A percentile compares a stretch with the other conserved stretches of the same genome.
These are phyloP conservation scores for Trematomus bernacchii DNA, from an alignment of 2,797 vertebrate species.

Conservation along the genomic window DNA sequence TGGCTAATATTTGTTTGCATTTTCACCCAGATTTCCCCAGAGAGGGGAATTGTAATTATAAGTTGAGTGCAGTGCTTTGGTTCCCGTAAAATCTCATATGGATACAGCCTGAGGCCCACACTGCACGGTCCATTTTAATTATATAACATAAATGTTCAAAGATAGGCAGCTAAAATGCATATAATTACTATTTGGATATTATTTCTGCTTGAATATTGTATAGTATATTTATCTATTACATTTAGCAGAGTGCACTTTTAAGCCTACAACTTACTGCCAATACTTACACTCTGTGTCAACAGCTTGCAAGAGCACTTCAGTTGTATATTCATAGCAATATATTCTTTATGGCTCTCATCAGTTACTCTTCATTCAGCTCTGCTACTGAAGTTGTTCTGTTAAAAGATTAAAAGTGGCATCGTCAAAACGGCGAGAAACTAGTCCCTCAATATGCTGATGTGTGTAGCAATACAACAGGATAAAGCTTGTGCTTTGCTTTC, in stretches of 20 bases:
- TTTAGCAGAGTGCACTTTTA: neutral
- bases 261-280: neutral
- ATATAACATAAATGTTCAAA: too few relatives aligned
- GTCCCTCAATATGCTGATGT: constrained; percentile 10
- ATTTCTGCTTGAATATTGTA: too few relatives aligned
- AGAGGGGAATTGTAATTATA: too few relatives aligned
- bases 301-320: neutral
- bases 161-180: too few relatives aligned
- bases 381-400: neutral
- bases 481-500: constrained; percentile 35
- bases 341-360: neutral
- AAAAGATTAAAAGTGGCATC: constrained; percentile 19
- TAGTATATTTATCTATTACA: too few relatives aligned
- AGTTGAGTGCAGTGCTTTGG: too few relatives aligned
- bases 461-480: constrained; percentile 5
- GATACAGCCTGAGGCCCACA: too few relatives aligned
- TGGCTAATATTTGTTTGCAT: too few relatives aligned
- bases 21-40: too few relatives aligned
- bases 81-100: too few relatives aligned
- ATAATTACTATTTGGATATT: too few relatives aligned
- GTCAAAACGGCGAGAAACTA: constrained; percentile 18
- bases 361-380: neutral
- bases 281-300: constrained; percentile 23
- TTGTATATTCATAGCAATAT: neutral
- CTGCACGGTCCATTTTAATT: too few relatives aligned